Evolutionary conservation across 2,113 vertebrate genomes (phyloP).

Genomic region (Pachyramphus minor): DNA sequence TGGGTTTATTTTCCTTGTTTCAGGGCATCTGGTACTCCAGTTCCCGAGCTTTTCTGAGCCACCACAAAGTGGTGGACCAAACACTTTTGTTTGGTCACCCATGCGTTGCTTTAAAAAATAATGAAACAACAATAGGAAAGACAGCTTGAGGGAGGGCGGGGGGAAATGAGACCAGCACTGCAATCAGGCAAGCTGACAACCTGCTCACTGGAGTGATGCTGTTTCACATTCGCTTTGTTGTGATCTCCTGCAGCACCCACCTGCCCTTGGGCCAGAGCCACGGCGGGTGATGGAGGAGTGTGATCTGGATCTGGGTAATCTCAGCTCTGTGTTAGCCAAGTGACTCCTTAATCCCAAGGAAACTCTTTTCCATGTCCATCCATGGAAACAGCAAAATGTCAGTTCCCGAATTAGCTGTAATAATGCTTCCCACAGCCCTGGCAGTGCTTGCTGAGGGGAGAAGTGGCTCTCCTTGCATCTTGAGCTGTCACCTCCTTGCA

Average conservation of each 20-base stretch:
- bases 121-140: neutral
- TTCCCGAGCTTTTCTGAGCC: neutral
- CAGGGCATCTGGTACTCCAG: accelerated
- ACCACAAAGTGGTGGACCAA: too few relatives aligned
- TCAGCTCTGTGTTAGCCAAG: neutral
- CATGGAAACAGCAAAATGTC: accelerated
- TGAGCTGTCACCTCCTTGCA: neutral
- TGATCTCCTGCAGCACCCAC: neutral
- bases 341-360: neutral
- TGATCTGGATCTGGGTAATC: neutral
- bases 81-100: neutral
- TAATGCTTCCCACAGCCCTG: neutral
- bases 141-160: neutral
- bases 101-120: neutral
- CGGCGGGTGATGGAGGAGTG: neutral
- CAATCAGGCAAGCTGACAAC: neutral
- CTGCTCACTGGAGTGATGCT: neutral
- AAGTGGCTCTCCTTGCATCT: neutral
- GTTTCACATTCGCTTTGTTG: neutral
- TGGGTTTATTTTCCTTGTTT: neutral
- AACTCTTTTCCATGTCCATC: neutral
- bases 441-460: neutral
- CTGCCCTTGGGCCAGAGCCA: neutral
- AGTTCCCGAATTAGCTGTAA: neutral
- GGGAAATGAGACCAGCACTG: neutral